A percentile compares a stretch with the other conserved stretches of the same genome.
Evolutionary conservation across 2,113 vertebrate genomes (phyloP).

Genomic region (Lasiurus borealis): DNA sequence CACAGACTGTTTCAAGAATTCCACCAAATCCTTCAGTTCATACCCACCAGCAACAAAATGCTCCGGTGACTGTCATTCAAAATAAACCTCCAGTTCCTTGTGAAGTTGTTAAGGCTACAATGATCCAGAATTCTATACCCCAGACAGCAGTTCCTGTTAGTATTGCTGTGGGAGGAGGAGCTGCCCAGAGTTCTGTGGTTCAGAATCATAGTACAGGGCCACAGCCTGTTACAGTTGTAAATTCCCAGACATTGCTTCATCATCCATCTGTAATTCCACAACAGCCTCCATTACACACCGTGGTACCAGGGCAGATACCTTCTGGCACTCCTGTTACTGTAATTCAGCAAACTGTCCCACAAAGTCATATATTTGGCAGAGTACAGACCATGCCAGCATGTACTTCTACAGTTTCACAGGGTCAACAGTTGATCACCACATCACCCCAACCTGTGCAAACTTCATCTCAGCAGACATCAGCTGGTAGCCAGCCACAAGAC

Average conservation of each 20-base stretch:
- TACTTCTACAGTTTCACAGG: slow-evolving; percentile 91
- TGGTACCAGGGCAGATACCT: slow-evolving; percentile 91
- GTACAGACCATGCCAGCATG: slow-evolving; percentile 94
- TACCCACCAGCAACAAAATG: slow-evolving; percentile 89
- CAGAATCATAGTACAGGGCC: slow-evolving; percentile 91
- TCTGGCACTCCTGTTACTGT: slow-evolving; percentile 95
- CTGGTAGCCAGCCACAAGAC: slow-evolving; percentile 91
- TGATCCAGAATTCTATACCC: slow-evolving; percentile 92
- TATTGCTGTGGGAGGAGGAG: slow-evolving; percentile 88
- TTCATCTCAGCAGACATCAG: slow-evolving; percentile 88
- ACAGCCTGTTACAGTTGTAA: slow-evolving; percentile 86
- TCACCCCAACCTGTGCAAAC: slow-evolving; percentile 87
- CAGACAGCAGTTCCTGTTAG: slow-evolving; percentile 88
- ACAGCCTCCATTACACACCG: slow-evolving; percentile 88
- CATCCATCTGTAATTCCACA: slow-evolving; percentile 92
- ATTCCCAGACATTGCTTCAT: slow-evolving; percentile 91
- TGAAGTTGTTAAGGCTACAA: slow-evolving; percentile 91
- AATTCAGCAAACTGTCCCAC: slow-evolving; percentile 95
- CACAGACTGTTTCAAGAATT: slow-evolving; percentile 90
- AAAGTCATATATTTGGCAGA: slow-evolving; percentile 96
- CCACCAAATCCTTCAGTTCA: slow-evolving; percentile 88
- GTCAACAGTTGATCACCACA: slow-evolving; percentile 91
- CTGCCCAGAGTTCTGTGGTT: slow-evolving; percentile 87
- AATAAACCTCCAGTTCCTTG: slow-evolving; percentile 91
- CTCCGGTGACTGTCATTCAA: slow-evolving; percentile 91